These are phyloP conservation scores for Phaonia tiefii DNA, from an alignment of 2,888 invertebrate species.

Conservation along the genomic window DNA sequence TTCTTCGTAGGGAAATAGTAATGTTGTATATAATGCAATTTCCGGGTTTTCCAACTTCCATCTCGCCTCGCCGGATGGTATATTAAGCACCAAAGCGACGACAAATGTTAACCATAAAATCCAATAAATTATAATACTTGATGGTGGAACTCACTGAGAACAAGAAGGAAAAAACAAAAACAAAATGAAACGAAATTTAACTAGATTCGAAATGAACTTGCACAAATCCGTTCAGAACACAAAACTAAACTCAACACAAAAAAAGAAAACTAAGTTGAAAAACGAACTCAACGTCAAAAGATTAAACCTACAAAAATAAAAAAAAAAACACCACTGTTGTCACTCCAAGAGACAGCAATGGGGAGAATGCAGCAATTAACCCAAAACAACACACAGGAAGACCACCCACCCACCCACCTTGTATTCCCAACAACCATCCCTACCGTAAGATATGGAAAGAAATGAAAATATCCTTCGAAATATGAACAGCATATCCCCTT, in stretches of 20 bases:
- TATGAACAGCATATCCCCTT: neutral
- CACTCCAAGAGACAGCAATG: too few relatives aligned
- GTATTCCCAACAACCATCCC: neutral
- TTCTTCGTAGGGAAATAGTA: too few relatives aligned
- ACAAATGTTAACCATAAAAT: constrained; percentile 57
- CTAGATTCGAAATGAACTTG: constrained; percentile 60
- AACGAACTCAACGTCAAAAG: constrained; percentile 1
- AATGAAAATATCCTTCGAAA: constrained; percentile 20
- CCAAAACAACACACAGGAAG: constrained; percentile 1
- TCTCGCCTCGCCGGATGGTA: too few relatives aligned
- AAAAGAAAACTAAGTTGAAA: neutral
- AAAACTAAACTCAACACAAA: constrained; percentile 28
- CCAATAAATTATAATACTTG: constrained; percentile 61
- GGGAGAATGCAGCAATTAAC: constrained; percentile 12
- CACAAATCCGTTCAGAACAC: constrained; percentile 52
- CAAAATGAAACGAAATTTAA: constrained; percentile 51
- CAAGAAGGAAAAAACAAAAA: constrained; percentile 37
- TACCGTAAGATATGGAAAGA: too few relatives aligned
- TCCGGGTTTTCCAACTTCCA: neutral
- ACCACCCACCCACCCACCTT: constrained; percentile 5
- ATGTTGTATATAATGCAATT: too few relatives aligned
- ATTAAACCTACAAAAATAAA: constrained; percentile 16
- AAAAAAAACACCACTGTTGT: neutral
- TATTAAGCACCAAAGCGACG: too few relatives aligned
- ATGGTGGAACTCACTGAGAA: constrained; percentile 34